A percentile compares a stretch with the other conserved stretches of the same genome.
These are phyloP conservation scores for Ceratosolen fusciceps DNA, from an alignment of 1,140 invertebrate species.

Conservation along the genomic window DNA sequence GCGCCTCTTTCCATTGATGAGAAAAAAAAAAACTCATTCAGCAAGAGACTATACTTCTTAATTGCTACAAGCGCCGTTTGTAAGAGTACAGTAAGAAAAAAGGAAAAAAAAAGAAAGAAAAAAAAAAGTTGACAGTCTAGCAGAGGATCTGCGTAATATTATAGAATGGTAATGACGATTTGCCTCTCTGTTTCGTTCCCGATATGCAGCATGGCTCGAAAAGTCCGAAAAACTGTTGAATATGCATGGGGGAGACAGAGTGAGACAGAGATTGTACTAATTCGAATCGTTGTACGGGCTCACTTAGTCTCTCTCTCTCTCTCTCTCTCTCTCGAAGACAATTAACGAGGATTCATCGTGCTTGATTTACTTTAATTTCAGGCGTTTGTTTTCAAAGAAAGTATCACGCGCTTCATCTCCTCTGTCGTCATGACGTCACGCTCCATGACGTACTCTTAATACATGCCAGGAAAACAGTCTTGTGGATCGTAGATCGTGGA, in stretches of 20 bases:
- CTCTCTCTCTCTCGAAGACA: too few relatives aligned
- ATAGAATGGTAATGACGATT: too few relatives aligned
- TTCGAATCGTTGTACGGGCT: not conserved
- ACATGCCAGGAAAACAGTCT: not conserved
- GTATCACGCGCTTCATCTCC: not conserved
- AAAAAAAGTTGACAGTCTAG: too few relatives aligned
- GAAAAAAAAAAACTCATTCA: not conserved
- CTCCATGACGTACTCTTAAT: not conserved
- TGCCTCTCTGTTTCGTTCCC: too few relatives aligned
- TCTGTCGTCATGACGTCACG: not conserved
- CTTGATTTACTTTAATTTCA: constrained; percentile 25
- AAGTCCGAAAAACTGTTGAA: too few relatives aligned
- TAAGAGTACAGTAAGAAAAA: too few relatives aligned
- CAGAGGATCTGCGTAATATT: too few relatives aligned
- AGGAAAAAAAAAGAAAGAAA: too few relatives aligned
- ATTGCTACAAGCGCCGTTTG: too few relatives aligned
- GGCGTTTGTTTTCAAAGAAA: not conserved
- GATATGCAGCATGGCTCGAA: too few relatives aligned
- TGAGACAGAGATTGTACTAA: not conserved
- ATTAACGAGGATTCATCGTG: constrained; percentile 5
- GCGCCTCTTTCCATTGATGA: not conserved
- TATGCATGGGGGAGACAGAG: not conserved
- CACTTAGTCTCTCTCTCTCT: not conserved
- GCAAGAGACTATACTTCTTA: too few relatives aligned
- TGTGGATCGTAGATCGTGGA: not conserved